Evolutionary conservation across 2,888 invertebrate genomes (phyloP), one percentile per base, ranked within the genome.

Genomic region (Phasia obesa): DNA sequence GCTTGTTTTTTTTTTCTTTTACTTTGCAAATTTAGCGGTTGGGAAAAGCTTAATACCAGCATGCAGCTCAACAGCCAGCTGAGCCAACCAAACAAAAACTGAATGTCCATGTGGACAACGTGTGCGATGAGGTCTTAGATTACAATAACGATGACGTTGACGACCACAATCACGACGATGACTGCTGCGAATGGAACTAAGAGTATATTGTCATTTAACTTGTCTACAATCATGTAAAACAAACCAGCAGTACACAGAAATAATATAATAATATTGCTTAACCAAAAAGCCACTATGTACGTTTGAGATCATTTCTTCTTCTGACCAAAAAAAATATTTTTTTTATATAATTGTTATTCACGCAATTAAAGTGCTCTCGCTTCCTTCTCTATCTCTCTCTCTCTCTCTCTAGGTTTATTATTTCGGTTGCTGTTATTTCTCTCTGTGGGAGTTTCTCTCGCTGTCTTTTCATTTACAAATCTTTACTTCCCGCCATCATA

Each of bases 81-180:
- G 70, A 69, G 67, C 49, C 38, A 17, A 13, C 27, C 21, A 67
- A 35, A 21, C 15, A 49, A 19, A 13, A 55, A 27, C 51, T n/a
- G 25, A 49, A 51, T 44, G 44, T 65, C 59, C 76, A 71, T 71
- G 76, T 71, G 76, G 60, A 44, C 65, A 81, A 76, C 71, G 79
- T 80, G 79, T 80, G 79, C 79, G 73, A 69, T 69, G 73, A 38
- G 73, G 79, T 80, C 79, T 80, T 55, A 73, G 79, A 74, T 80
- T 80, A 76, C 81, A 76, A 55, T 47, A 67, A 78, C 64, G 59
- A 59, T 59, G 59, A 64, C 38, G 70, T 25, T 31, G 57, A 65
- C 65, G 69, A 75, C 60, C 23, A 44, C 73, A 47, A 77, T 21
- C 25, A 57, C 64, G 25, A 73, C 49, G 31, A 49, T 21, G 31